Base-by-base conservation (phyloP, 2,113 vertebrate species). In the Ardeotis arabs region DNA sequence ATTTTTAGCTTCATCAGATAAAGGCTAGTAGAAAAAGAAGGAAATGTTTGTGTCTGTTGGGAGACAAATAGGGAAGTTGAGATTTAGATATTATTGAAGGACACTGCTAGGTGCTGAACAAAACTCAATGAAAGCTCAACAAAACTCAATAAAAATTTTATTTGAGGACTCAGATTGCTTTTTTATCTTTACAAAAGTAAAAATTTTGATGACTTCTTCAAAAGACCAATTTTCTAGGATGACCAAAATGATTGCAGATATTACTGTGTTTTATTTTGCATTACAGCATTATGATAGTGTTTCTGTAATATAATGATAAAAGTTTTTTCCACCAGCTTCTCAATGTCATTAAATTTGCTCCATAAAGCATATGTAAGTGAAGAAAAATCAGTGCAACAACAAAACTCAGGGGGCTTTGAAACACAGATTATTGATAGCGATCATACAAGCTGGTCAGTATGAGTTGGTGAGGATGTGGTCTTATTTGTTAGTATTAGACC, bases 341-440 rank as follows among this genome's bases (percentile, higher is more conserved):
- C 45, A 67, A 1, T 10, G 10, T 37, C 22, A 33, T 47, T 69
- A 31, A 21, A 53, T 24, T 74, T 84, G 6, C 75, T 79, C 69
- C 28, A 75, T 70, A 68, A 87, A 75, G 20, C 12, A 14, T 21
- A 17, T 4, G 16, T 6, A 47, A 60, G 19, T 45, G 22, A 47
- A 55, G 37, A 75, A 84, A 68, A 58, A 25, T 25, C n/a, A 45
- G 4, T 13, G 11, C 8, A 66, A 52, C 8, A 66, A 52, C 9
- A 52, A 37, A 37, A 52, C 23, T 72, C 62, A 18, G 2, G 28
- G 33, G 14, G 7, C 7, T 75, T 72, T 75, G 75, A 79, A 84
- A 56, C 4, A 14, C 6, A 37, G 24, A 4, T 60, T 86, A 14
- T 12, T 67, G 33, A 49, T 14, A 58, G 6, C 0, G 0, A 29